Base-by-base conservation (phyloP, 2,888 invertebrate species). In the Caenorhabditis becei region DNA sequence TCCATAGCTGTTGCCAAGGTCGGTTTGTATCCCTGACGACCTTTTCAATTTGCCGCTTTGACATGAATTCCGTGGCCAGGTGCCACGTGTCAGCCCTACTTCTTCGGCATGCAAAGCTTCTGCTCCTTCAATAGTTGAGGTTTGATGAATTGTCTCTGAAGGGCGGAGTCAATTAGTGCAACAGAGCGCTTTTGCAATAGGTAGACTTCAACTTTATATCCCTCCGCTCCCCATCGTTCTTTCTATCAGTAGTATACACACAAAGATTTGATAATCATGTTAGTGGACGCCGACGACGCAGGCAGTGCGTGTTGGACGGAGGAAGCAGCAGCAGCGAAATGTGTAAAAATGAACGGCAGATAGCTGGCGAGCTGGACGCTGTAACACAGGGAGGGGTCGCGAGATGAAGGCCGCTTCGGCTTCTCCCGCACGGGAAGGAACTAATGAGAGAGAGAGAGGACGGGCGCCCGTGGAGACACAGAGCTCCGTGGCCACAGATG, bases 291-390 rank as follows among this genome's bases (percentile, higher is more conserved):
- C n/a, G 18, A 54, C 10, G 32, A 10, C 32, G 54, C 18, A 16
- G 37, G 44, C 14, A 24, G 32, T 41, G 41, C 44, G 56, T 32
- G 26, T 26, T 20, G 23, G 51, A 35, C 23, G 37, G 32, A 26
- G 23, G n/a, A 61, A 18, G 26, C 24, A 69, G 47, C 49, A n/a
- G 56, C 14, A 51, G 10, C 32, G 47, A 65, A 58, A 58, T 56
- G 74, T 74, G 74, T 74, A 74, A 74, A 74, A 65, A 74, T 74
- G 74, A 74, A 74, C 74, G 74, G 66, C 66, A 54, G 37, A 54
- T 53, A 41, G 66, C 54, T 53, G 66, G 59, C 59, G 62, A 53
- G 66, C 66, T 67, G 75, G 75, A 67, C 66, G 63, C 66, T 67
- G 66, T 67, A 75, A 66, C 59, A 67, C 28, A 20, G 18, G 23